A percentile compares a stretch with the other conserved stretches of the same genome.
phyloP scores from a whole-genome alignment of 2,797 vertebrate species.

The Erpetoichthys calabaricus region DNA sequence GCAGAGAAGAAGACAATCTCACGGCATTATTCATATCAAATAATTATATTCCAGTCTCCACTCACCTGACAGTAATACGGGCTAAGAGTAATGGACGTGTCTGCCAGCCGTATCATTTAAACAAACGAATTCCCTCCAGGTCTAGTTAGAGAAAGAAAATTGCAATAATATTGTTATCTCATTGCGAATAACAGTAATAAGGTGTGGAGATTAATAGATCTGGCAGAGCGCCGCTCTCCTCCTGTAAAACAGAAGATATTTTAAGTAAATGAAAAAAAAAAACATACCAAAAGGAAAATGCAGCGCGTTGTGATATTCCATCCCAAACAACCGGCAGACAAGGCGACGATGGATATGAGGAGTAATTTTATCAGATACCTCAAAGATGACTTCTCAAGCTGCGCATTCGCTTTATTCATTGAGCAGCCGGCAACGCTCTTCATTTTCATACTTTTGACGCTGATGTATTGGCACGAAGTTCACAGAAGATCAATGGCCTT shows the following conservation, averaged over 20 bases:
- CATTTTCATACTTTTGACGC: too few species aligned
- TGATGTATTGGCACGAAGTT: too few species aligned
- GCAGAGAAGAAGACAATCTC: conserved; percentile 51
- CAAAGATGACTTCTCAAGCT: too few species aligned
- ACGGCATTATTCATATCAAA: conserved; percentile 59
- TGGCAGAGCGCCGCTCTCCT: conserved; percentile 27
- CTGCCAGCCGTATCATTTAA: conserved; percentile 69
- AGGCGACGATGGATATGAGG: not conserved
- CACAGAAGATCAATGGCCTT: too few species aligned
- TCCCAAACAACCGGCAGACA: not conserved
- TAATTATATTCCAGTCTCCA: conserved; percentile 68
- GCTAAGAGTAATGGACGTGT: conserved; percentile 68
- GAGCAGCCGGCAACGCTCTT: too few species aligned
- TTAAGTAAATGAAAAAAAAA: conserved; percentile 19
- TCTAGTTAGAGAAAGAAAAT: conserved; percentile 74
- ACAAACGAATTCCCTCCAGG: conserved; percentile 71
- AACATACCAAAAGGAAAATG: not conserved
- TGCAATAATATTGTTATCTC: conserved; percentile 75
- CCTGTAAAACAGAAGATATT: conserved; percentile 47
- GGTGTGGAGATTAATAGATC: conserved; percentile 61
- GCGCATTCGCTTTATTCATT: too few species aligned
- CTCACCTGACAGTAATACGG: conserved; percentile 79
- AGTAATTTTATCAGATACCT: not conserved
- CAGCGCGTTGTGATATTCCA: not conserved
- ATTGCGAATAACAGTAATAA: conserved; percentile 66